Evolutionary conservation across 2,888 invertebrate genomes (phyloP), one percentile per base, ranked within the genome.

Genomic region (Standfussiana lucernea): DNA sequence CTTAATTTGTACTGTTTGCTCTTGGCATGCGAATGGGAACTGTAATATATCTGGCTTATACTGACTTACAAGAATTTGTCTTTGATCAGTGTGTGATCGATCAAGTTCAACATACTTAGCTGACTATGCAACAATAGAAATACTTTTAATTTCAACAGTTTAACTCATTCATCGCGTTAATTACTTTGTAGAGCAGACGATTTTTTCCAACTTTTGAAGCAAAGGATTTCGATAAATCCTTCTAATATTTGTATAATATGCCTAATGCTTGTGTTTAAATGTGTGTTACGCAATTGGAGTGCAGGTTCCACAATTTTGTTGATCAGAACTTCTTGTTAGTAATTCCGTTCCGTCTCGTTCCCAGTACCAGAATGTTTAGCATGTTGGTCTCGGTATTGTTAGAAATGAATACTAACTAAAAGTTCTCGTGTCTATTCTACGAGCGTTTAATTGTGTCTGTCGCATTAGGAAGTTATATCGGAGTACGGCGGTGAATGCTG

Each of bases 401-500:
- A 53, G 72, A 76, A 69, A 70, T 74, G 47, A 62, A 62, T 62
- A 65, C 70, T 73, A 71, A 86, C 64, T 78, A 72, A 83, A 86
- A 73, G 69, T 86, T 73, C 59, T 47, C 32, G 61, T 35, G 59
- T 78, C 68, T 78, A 73, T 83, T 79, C 86, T 86, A 86, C 84
- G 84, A 84, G 87, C 68, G 77, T 87, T 83, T 89, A 87, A 89
- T 89, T 89, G 83, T 87, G 86, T 85, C 79, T 78, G 79, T 89
- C 83, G 75, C 86, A 82, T 85, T 87, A 89, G 88, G 88, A 89
- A 90, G 89, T 90, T 89, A 90, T 90, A 91, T 89, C 86, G 79
- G 85, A 89, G 90, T 89, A 82, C 80, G 84, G 75, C 86, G 77
- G 89, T 77, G 88, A 86, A 74, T 82, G 91, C 80, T 91, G 92